Percentiles rank a stretch among this genome's conserved stretches.
phyloP scores from a whole-genome alignment of 2,888 invertebrate species.

The Habroteleia sp. region DNA sequence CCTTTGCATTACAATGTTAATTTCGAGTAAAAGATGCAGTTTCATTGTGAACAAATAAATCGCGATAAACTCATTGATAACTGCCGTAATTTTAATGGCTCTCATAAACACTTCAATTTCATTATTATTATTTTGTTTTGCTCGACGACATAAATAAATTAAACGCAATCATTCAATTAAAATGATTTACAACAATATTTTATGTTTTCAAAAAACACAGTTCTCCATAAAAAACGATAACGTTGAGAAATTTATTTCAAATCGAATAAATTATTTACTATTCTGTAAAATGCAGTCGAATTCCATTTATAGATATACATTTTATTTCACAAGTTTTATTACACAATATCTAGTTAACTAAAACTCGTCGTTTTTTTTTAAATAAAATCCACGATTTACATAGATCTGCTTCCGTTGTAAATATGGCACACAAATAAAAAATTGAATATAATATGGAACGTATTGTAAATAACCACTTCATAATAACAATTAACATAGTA shows the following conservation, averaged over 20 bases:
- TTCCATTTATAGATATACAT: slow-evolving; percentile 24
- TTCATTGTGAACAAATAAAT: slow-evolving; percentile 11
- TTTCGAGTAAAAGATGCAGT: slow-evolving; percentile 36
- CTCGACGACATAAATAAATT: too few relatives aligned
- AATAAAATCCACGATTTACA: too few relatives aligned
- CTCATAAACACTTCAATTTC: slow-evolving; percentile 1
- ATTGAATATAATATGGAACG: too few relatives aligned
- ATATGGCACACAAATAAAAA: too few relatives aligned
- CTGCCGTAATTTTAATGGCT: slow-evolving; percentile 5
- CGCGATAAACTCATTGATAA: slow-evolving; percentile 18
- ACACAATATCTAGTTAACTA: slow-evolving; percentile 6
- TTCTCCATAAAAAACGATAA: not conserved
- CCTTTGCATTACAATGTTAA: slow-evolving; percentile 24
- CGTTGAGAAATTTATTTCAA: slow-evolving; percentile 7
- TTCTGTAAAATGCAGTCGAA: slow-evolving; percentile 7
- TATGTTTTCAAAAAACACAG: too few relatives aligned
- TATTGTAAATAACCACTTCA: too few relatives aligned
- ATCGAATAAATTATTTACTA: slow-evolving; percentile 4
- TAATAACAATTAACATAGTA: too few relatives aligned
- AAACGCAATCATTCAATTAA: too few relatives aligned
- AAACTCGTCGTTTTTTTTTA: too few relatives aligned
- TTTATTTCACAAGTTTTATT: slow-evolving; percentile 10
- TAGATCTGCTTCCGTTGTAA: too few relatives aligned
- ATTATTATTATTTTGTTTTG: too few relatives aligned
- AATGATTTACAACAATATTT: too few relatives aligned